Evolutionary conservation across 2,888 invertebrate species (phyloP).

Genomic region (Busseola fusca): DNA sequence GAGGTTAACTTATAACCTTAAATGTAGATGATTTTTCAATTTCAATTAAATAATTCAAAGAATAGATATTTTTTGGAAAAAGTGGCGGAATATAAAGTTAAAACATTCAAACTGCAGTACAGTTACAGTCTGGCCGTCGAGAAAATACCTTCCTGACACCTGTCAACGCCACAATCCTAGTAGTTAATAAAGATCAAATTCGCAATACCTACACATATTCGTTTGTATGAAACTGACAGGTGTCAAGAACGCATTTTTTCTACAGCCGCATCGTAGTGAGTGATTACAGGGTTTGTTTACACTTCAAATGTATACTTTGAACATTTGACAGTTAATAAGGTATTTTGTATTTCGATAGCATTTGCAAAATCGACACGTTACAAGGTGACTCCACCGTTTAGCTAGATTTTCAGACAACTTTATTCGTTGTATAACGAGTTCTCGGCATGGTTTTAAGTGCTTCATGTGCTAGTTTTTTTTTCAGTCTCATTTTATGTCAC

Average conservation of each 20-base stretch:
- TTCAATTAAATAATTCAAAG: too few relatives aligned
- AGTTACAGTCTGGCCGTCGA: background rate
- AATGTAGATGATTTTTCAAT: too few relatives aligned
- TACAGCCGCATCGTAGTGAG: too few relatives aligned
- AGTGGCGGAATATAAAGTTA: background rate
- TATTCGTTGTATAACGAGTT: background rate
- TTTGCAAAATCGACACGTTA: background rate
- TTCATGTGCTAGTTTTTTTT: slow-evolving; percentile 11
- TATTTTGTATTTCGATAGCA: background rate
- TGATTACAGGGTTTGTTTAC: background rate
- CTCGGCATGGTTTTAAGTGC: background rate
- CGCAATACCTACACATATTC: background rate
- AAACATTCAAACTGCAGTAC: background rate
- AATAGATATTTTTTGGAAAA: background rate
- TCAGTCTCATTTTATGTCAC: slow-evolving; percentile 18
- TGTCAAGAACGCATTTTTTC: too few relatives aligned
- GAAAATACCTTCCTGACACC: background rate
- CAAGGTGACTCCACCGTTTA: background rate
- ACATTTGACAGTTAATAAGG: background rate
- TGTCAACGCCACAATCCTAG: background rate
- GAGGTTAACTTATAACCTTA: too few relatives aligned
- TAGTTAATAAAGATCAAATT: background rate
- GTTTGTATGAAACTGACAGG: too few relatives aligned
- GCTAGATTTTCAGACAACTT: background rate
- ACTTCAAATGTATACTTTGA: background rate